Conservation (phyloP, 2,888 invertebrate genomes). For the Limenitis camilla region DNA sequence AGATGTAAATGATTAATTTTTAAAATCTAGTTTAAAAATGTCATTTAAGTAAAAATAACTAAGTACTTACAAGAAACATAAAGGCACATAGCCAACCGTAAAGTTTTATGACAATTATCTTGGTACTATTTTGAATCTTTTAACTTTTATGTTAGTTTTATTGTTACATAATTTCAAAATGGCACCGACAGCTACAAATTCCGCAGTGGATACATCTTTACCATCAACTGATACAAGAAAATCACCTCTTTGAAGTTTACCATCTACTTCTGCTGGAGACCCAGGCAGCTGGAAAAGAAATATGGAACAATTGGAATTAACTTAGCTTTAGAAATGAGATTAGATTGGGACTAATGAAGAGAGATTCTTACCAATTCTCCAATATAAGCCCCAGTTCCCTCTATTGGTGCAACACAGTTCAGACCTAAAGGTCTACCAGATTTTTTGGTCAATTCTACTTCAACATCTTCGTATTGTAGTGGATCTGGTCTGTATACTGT, state of each 20-base stretch:
- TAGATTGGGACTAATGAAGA: no score
- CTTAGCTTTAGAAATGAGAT: no score
- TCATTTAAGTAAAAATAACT: no score
- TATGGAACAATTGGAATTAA: background rate
- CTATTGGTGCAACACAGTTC: conserved; percentile 81
- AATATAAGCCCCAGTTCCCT: conserved; percentile 88
- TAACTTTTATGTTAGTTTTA: conserved; percentile 87
- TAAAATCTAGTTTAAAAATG: no score
- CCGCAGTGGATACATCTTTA: conserved; percentile 83
- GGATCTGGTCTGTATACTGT: conserved; percentile 86
- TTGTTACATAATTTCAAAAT: conserved; percentile 91
- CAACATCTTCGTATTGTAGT: conserved; percentile 80
- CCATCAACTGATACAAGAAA: conserved; percentile 92
- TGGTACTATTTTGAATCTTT: conserved; percentile 82
- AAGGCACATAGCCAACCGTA: background rate
- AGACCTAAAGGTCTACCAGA: conserved; percentile 91
- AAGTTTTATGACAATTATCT: conserved; percentile 18
- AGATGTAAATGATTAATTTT: no score
- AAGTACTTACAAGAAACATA: no score
- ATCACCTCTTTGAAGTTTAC: conserved; percentile 93
- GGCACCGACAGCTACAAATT: conserved; percentile 90
- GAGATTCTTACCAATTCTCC: conserved; percentile 86
- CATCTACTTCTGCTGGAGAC: conserved; percentile 90
- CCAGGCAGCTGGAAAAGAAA: conserved; percentile 83
- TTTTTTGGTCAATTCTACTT: conserved; percentile 90